Evolutionary conservation across 2,888 invertebrate genomes (phyloP).

Genomic region (Eristalis intricaria): DNA sequence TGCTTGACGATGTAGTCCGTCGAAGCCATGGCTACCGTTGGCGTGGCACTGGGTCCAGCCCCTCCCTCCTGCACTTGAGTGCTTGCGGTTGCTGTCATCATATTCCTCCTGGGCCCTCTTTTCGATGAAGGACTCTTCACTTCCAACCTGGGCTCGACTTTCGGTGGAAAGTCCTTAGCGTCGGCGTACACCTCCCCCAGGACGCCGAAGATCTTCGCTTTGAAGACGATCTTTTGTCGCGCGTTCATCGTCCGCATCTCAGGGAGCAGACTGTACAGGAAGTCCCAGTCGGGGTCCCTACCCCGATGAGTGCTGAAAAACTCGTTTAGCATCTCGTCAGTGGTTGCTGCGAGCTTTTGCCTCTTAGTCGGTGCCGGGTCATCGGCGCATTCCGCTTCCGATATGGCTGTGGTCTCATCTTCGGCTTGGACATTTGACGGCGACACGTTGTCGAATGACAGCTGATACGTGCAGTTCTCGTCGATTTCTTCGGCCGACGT

Average conservation of each 20-base stretch:
- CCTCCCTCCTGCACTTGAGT: neutral
- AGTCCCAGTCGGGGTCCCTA: slow-evolving; percentile 70
- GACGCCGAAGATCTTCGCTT: slow-evolving; percentile 77
- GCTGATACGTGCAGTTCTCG: slow-evolving; percentile 34
- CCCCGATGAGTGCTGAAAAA: neutral
- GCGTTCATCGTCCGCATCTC: slow-evolving; percentile 79
- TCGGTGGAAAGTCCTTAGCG: slow-evolving; percentile 71
- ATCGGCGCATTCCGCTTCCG: slow-evolving; percentile 15
- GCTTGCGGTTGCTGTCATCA: neutral
- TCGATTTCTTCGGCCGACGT: slow-evolving; percentile 25
- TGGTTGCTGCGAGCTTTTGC: neutral
- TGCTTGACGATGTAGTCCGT: neutral
- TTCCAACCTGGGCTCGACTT: neutral
- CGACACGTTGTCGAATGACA: slow-evolving; percentile 22
- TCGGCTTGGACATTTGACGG: slow-evolving; percentile 7
- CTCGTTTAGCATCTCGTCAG: neutral
- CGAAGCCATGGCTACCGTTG: neutral
- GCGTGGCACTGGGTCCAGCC: neutral
- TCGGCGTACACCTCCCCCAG: slow-evolving; percentile 77
- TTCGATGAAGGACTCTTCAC: neutral
- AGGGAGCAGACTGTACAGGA: slow-evolving; percentile 75
- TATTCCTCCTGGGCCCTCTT: neutral
- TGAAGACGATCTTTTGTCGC: slow-evolving; percentile 78
- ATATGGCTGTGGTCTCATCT: neutral
- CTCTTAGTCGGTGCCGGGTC: neutral